phyloP scores from a whole-genome alignment of 23 tunicate genomes.

The Botrylloides violaceus region DNA sequence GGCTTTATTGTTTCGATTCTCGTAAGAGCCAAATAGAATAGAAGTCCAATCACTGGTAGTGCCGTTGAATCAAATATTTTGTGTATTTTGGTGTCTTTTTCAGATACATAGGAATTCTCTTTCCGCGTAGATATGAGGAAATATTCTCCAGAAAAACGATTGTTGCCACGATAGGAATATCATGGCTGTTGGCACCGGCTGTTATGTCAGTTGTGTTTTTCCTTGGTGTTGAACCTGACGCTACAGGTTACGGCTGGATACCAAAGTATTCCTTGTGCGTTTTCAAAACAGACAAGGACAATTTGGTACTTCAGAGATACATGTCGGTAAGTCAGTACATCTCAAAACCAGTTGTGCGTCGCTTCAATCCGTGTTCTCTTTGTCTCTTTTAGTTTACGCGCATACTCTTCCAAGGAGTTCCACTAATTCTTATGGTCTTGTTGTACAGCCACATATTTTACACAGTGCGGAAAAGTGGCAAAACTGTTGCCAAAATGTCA shows the following conservation, averaged over 20 bases:
- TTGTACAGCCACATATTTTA: constrained; percentile 53
- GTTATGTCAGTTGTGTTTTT: constrained; percentile 52
- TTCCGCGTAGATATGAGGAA: constrained; percentile 32
- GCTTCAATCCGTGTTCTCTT: neutral
- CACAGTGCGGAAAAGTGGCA: constrained; percentile 35
- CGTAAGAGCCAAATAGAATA: no score
- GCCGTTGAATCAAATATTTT: no score
- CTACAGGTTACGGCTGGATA: constrained; percentile 46
- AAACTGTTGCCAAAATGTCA: constrained; percentile 28
- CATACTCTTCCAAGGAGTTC: constrained; percentile 1
- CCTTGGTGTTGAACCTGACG: neutral
- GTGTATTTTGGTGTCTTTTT: neutral
- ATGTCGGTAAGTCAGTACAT: neutral
- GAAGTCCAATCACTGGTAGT: no score
- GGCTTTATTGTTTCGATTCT: no score
- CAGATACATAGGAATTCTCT: constrained; percentile 50
- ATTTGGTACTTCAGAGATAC: constrained; percentile 30
- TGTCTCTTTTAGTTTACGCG: neutral
- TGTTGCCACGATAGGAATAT: constrained; percentile 13
- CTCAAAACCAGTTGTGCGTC: neutral
- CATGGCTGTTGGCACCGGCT: constrained; percentile 76
- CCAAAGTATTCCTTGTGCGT: constrained; percentile 37
- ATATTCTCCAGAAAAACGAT: constrained; percentile 29
- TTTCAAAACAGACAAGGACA: constrained; percentile 4
- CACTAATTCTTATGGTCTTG: constrained; percentile 41